Base-by-base conservation (phyloP, 2,797 vertebrate species). In the Sciurus carolinensis region DNA sequence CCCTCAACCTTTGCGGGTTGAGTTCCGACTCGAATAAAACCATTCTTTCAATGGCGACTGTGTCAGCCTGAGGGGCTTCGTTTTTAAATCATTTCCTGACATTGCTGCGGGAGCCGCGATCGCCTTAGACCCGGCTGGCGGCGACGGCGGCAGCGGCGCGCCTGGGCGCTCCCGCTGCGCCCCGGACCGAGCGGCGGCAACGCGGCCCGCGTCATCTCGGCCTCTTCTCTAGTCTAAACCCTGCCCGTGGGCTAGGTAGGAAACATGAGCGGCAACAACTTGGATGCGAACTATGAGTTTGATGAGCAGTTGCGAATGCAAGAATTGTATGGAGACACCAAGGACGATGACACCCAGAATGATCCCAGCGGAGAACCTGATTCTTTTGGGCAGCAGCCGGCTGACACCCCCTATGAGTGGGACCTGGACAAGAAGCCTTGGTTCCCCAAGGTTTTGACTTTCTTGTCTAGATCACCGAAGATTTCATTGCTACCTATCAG, bases 401-500 rank as follows among this genome's bases (percentile, higher is more conserved):
- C 99, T 7, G 99, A 99, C 80, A 99, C 99, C 1, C 99, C 99
- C 22, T 99, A 99, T 81, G 99, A 99, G 98, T 99, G 99, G 99
- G 99, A 99, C 97, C 98, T 98, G 22, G 99, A 99, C 36, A 99
- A 99, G 98, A 99, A 99, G 93, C 99, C 99, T 88, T 99, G 99
- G 99, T 99, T 99, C 96, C 99, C 99, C 39, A 99, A 99, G 98
- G 14, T 67, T 24, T 17, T 91, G 26, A 87, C 82, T 95, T 95
- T 91, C 52, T 91, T 87, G 44, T 97, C 59, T 98, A 99, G 99
- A 99, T 99, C 98, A 99, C 99, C 10, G 99, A 99, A 95, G 99
- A 99, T 98, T 99, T 99, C 98, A 98, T 99, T 39, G 99, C 99
- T 92, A 99, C 99, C 0, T 99, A 99, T 94, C 99, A 99, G 64